These are phyloP conservation scores for Drosophila tropicalis DNA, from an alignment of 1,140 invertebrate genomes.

Conservation along the genomic window DNA sequence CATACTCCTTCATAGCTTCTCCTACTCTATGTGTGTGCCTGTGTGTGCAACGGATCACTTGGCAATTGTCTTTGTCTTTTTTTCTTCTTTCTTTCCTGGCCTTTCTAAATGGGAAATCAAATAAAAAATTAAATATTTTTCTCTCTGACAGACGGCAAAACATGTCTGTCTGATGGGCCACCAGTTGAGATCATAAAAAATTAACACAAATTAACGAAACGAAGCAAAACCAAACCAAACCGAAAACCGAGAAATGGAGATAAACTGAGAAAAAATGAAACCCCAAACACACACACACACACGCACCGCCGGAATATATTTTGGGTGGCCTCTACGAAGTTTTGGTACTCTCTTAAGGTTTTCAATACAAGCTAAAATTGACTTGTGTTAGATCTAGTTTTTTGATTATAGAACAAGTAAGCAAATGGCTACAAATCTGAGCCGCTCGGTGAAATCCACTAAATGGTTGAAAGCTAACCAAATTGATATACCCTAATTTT, in stretches of 20 bases:
- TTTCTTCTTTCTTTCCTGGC: constrained; percentile 16
- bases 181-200: constrained; percentile 70
- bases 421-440: no score
- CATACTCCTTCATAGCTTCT: no score
- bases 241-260: neutral
- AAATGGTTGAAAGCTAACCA: neutral
- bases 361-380: no score
- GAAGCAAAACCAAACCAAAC: constrained; percentile 23
- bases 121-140: constrained; percentile 50
- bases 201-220: constrained; percentile 75
- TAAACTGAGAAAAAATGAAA: constrained; percentile 18
- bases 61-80: constrained; percentile 70
- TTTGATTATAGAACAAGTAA: no score
- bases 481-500: neutral
- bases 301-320: neutral
- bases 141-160: constrained; percentile 34
- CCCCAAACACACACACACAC: constrained; percentile 35
- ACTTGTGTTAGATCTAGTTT: no score
- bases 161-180: constrained; percentile 35
- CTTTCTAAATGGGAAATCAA: constrained; percentile 78
- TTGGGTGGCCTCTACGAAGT: neutral
- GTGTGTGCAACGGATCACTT: constrained; percentile 59
- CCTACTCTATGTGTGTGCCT: neutral
- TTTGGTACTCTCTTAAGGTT: neutral
- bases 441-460: no score